phyloP scores from a whole-genome alignment of 2,797 vertebrate genomes.

The Apodemus agrarius region DNA sequence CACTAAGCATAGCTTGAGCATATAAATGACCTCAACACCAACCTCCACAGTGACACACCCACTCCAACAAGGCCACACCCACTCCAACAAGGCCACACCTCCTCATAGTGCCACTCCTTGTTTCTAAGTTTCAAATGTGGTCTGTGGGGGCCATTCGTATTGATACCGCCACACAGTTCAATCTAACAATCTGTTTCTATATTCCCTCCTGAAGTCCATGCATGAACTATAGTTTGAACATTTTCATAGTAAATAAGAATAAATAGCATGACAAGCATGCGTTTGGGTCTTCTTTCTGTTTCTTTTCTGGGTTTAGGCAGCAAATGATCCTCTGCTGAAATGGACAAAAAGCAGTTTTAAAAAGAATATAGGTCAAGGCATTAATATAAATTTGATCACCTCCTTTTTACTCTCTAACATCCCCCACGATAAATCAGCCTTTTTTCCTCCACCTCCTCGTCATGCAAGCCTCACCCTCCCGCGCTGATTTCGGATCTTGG shows the following conservation, averaged over 20 bases:
- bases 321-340: conserved; percentile 78
- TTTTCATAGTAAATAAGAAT: conserved; percentile 68
- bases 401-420: conserved; percentile 90
- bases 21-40: not conserved
- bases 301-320: conserved; percentile 54
- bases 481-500: conserved; percentile 92
- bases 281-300: conserved; percentile 53
- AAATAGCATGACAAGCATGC: conserved; percentile 32
- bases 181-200: not conserved
- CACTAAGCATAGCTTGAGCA: not conserved
- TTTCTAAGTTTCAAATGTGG: not conserved
- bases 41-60: not conserved
- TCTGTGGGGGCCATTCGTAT: not conserved
- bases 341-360: conserved; percentile 81
- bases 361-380: conserved; percentile 87
- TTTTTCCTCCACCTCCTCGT: conserved; percentile 82
- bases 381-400: conserved; percentile 92
- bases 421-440: conserved; percentile 89
- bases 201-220: not conserved
- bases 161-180: not conserved
- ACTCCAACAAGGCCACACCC: no score
- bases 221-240: conserved; percentile 47
- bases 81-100: not conserved
- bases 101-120: not conserved
- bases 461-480: conserved; percentile 88